Evolutionary conservation across 2,888 invertebrate genomes (phyloP), one percentile per base, ranked within the genome.

Genomic region (Mythimna pallens): DNA sequence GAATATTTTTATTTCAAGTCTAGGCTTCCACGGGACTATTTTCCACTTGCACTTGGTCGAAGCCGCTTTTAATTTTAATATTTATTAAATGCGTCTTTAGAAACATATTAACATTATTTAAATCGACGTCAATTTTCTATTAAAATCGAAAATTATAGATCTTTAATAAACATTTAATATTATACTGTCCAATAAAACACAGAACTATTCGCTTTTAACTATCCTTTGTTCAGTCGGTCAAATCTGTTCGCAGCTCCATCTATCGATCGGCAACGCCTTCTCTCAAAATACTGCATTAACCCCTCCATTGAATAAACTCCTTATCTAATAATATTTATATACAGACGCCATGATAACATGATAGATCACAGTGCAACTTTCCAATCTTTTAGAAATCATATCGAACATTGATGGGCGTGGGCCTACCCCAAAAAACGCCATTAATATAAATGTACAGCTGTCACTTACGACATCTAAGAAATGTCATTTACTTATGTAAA

Each of bases 311-410:
- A 78, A 20, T 12, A 4, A 36, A 40, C 20, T 22, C 20, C 57
- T 30, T 14, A 36, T 25, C 14, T n/a, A 4, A 25, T 50, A 40
- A 36, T 25, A 43, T 43, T 58, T 20, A 47, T 22, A 8, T 3
- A n/a, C 57, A 30, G 12, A 52, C 20, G 20, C 47, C 57, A 52
- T 36, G 43, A 57, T 40, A 71, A 34, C 10, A 34, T 57, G 57
- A 71, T 52, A 63, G 22, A 64, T 47, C 36, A 64, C 57, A 43
- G 61, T 25, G 12, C 36, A 22, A 9, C 36, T 22, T 52, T 9
- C 69, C 58, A 52, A 73, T 73, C 73, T 58, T 72, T 30, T 14
- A 62, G 12, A 55, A 74, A 73, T 54, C 58, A 47, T 64, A 76
- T 79, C 43, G 58, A 59, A 17, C 43, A 30, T 17, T 47, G 7